Evolutionary conservation across 2,888 invertebrate species (phyloP).

Genomic region (Watsonalla binaria): DNA sequence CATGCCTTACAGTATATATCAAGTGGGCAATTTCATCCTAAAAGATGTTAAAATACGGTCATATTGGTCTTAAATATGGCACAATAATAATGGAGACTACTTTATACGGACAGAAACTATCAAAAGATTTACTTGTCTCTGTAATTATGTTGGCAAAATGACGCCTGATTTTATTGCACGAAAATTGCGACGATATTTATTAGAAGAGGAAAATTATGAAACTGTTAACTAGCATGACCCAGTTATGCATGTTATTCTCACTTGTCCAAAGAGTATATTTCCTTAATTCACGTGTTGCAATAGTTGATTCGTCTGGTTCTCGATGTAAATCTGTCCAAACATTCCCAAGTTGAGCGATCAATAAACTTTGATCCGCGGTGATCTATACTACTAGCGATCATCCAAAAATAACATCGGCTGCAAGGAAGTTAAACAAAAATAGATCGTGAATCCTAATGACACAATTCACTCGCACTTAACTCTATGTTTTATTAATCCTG

Average conservation of each 20-base stretch:
- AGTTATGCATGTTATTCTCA: background rate
- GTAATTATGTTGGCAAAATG: no score
- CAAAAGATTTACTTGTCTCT: no score
- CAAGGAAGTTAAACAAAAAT: constrained; percentile 47
- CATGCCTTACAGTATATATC: no score
- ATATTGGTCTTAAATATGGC: no score
- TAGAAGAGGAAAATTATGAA: no score
- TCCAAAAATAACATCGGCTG: constrained; percentile 38
- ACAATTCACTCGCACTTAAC: constrained; percentile 51
- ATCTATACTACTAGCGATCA: constrained; percentile 42
- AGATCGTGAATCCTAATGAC: constrained; percentile 64
- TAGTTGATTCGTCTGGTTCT: constrained; percentile 3
- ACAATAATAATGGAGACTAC: no score
- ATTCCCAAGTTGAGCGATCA: constrained; percentile 35
- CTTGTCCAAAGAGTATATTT: background rate
- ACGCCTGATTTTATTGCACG: no score
- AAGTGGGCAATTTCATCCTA: no score
- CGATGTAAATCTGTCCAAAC: constrained; percentile 6
- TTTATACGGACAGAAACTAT: no score
- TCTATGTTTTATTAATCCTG: constrained; percentile 34
- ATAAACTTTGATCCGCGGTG: constrained; percentile 57
- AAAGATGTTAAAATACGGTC: no score
- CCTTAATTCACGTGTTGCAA: background rate
- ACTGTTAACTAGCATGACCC: background rate
- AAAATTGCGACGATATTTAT: no score